phyloP scores from a whole-genome alignment of 2,797 vertebrate genomes.

The Pangasius mekongensis region DNA sequence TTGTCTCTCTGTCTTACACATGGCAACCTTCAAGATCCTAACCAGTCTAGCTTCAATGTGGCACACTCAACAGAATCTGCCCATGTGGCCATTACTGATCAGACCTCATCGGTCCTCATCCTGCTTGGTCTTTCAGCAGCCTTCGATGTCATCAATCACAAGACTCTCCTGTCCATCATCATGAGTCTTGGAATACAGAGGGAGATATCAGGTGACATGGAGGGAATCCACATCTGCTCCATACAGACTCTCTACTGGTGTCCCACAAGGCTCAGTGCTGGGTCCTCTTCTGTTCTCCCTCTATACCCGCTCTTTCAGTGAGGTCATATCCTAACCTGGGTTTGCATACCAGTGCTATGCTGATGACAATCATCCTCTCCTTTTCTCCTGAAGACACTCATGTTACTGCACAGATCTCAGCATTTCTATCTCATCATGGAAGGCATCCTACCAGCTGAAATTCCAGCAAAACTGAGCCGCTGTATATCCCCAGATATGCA shows the following conservation, averaged over 20 bases:
- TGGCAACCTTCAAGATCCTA: neutral
- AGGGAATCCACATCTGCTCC: neutral
- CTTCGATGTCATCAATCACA: neutral
- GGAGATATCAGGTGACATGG: neutral
- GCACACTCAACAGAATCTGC: neutral
- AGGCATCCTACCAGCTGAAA: neutral
- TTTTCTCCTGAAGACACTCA: neutral
- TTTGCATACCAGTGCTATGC: neutral
- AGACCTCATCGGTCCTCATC: neutral
- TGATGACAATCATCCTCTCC: neutral
- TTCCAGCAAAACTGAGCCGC: neutral
- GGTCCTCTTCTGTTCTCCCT: neutral
- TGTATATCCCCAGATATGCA: neutral
- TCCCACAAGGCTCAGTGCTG: neutral
- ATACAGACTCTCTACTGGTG: neutral
- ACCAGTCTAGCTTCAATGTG: neutral
- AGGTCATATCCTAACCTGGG: neutral
- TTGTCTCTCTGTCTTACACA: neutral
- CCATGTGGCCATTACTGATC: neutral
- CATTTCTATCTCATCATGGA: neutral
- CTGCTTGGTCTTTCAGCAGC: neutral
- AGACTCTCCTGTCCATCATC: neutral
- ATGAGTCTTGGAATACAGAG: neutral
- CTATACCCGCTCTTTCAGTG: neutral
- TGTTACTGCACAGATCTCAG: neutral